phyloP scores from a whole-genome alignment of 2,113 vertebrate species.

The Varanus salvator region DNA sequence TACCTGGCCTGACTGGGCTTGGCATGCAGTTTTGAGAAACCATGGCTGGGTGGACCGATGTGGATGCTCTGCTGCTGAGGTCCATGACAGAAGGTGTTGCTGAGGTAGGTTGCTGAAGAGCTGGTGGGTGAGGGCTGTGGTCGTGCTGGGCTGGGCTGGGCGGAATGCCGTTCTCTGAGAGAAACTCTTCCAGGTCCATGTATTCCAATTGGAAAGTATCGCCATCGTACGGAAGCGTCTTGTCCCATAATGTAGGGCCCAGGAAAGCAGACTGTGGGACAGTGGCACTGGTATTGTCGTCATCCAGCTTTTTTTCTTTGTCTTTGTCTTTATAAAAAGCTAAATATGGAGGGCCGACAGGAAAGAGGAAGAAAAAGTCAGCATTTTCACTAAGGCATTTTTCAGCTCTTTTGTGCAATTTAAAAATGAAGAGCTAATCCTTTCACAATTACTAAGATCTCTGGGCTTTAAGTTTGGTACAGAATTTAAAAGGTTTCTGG shows the following conservation, averaged over 20 bases:
- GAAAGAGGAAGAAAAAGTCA: conserved; percentile 4
- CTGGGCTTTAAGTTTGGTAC: neutral
- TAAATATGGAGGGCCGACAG: conserved; percentile 62
- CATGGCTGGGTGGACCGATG: conserved; percentile 85
- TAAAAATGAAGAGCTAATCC: conserved; percentile 5
- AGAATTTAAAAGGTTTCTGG: conserved; percentile 42
- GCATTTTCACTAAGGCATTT: neutral
- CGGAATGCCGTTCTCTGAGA: conserved; percentile 97
- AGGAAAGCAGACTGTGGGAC: conserved; percentile 96
- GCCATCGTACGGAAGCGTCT: conserved; percentile 95
- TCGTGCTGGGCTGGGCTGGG: conserved; percentile 87
- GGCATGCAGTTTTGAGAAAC: conserved; percentile 88
- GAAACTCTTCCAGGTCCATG: conserved; percentile 99
- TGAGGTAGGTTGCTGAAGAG: conserved; percentile 81
- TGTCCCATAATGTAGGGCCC: conserved; percentile 98
- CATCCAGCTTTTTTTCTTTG: conserved; percentile 94
- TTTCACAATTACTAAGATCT: neutral
- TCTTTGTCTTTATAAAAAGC: conserved; percentile 93
- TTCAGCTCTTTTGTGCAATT: neutral
- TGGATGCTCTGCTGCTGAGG: conserved; percentile 90
- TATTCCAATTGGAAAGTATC: conserved; percentile 99
- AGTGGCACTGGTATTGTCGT: conserved; percentile 83
- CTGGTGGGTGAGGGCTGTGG: conserved; percentile 81
- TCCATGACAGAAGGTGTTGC: conserved; percentile 88
- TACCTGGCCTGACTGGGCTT: conserved; percentile 91